These are phyloP conservation scores for Nomia melanderi DNA, from an alignment of 1,140 invertebrate genomes.

Conservation along the genomic window DNA sequence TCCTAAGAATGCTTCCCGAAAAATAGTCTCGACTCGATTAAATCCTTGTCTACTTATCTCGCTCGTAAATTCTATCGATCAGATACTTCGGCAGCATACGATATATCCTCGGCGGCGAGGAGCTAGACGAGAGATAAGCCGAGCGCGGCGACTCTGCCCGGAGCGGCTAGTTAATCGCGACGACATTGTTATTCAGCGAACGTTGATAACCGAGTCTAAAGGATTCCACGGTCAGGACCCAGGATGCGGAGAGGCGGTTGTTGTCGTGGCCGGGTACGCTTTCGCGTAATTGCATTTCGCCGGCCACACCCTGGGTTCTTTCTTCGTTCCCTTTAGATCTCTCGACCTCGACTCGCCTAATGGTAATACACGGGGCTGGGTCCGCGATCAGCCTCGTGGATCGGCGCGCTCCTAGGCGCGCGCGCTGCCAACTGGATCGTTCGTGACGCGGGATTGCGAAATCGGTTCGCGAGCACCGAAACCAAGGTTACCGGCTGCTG, in stretches of 20 bases:
- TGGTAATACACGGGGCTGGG: slow-evolving; percentile 18
- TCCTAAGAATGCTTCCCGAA: no score
- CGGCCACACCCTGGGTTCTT: slow-evolving; percentile 65
- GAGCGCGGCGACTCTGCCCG: background rate
- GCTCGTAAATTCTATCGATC: no score
- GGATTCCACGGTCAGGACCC: background rate
- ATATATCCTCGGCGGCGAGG: no score
- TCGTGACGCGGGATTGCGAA: slow-evolving; percentile 41
- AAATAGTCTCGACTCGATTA: no score
- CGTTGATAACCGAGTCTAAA: slow-evolving; percentile 8
- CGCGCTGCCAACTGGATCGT: slow-evolving; percentile 3
- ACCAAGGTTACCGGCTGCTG: slow-evolving; percentile 20
- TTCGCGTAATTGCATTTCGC: slow-evolving; percentile 74
- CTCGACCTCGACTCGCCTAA: slow-evolving; percentile 28
- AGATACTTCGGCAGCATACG: no score
- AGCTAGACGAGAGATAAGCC: no score
- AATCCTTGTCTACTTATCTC: no score
- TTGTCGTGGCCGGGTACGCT: slow-evolving; percentile 55
- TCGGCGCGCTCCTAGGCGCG: background rate
- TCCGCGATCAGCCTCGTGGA: slow-evolving; percentile 8
- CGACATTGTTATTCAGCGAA: slow-evolving; percentile 23
- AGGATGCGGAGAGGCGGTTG: slow-evolving; percentile 4
- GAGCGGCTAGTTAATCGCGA: background rate
- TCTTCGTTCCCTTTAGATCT: slow-evolving; percentile 47
- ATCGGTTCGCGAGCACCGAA: slow-evolving; percentile 27